A percentile compares a stretch with the other conserved stretches of the same genome.
Evolutionary conservation across 1,140 invertebrate species (phyloP).

Genomic region (Drosophila parvula): DNA sequence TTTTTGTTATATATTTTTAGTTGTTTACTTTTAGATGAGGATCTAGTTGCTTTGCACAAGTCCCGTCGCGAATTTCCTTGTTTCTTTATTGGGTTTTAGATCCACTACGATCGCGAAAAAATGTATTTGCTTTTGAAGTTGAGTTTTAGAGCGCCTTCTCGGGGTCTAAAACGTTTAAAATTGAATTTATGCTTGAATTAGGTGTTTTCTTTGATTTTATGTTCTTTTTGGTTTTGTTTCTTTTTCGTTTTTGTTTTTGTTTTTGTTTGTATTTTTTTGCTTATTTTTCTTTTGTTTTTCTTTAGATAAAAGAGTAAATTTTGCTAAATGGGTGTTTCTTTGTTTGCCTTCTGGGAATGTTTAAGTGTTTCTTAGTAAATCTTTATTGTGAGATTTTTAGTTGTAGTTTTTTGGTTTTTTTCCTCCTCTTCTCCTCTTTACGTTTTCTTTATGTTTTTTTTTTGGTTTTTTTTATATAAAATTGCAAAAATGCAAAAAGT

Average conservation of each 20-base stretch:
- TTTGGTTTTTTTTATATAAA: conserved; percentile 72
- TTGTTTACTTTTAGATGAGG: conserved; percentile 27
- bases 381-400: conserved; percentile 44
- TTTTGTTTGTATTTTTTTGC: too few species aligned
- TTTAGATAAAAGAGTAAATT: conserved; percentile 84
- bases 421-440: conserved; percentile 36
- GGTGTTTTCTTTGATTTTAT: conserved; percentile 42
- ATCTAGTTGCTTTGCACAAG: conserved; percentile 80
- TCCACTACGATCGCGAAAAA: conserved; percentile 82
- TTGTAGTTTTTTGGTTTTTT: conserved; percentile 32
- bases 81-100: conserved; percentile 70
- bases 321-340: conserved; percentile 72
- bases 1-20: conserved; percentile 22
- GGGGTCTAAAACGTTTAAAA: conserved; percentile 75
- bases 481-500: conserved; percentile 84
- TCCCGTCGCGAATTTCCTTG: conserved; percentile 49
- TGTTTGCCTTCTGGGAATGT: conserved; percentile 34
- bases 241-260: too few species aligned
- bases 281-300: conserved; percentile 26
- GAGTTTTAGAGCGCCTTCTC: conserved; percentile 28
- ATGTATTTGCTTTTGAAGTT: conserved; percentile 56
- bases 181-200: conserved; percentile 74
- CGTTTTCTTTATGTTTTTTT: conserved; percentile 29
- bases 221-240: conserved; percentile 19
- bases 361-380: conserved; percentile 25